These are phyloP conservation scores for Brachionus angularis DNA, from an alignment of 1,140 invertebrate genomes.

Conservation along the genomic window DNA sequence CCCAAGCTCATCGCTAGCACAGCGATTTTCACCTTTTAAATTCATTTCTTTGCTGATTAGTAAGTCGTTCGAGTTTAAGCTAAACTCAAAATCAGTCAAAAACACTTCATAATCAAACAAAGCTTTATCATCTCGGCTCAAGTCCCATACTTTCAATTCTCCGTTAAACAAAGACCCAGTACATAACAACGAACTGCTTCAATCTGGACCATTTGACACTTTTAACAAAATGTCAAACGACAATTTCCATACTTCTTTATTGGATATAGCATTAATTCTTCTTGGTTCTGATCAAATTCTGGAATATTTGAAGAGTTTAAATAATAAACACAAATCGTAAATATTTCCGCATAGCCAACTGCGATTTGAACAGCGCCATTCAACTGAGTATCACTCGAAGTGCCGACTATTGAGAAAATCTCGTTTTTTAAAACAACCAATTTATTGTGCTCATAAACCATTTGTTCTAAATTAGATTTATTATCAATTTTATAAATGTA, in stretches of 20 bases:
- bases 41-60: neutral
- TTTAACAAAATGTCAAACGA: neutral
- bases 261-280: neutral
- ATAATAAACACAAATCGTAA: neutral
- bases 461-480: neutral
- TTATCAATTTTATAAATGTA: neutral
- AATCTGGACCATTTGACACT: neutral
- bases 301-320: neutral
- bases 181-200: neutral
- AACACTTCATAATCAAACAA: neutral
- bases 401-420: neutral
- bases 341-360: neutral
- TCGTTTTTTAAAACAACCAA: neutral
- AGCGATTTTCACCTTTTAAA: neutral
- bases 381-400: neutral
- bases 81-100: neutral
- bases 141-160: neutral
- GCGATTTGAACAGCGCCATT: neutral
- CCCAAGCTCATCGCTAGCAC: neutral
- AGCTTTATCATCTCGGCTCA: neutral
- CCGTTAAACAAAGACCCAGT: neutral
- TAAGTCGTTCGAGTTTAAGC: neutral
- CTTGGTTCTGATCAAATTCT: neutral
- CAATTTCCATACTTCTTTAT: neutral
- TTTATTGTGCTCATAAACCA: neutral